Evolutionary conservation across 1,140 invertebrate species (phyloP).

Genomic region (Rhyzopertha dominica): DNA sequence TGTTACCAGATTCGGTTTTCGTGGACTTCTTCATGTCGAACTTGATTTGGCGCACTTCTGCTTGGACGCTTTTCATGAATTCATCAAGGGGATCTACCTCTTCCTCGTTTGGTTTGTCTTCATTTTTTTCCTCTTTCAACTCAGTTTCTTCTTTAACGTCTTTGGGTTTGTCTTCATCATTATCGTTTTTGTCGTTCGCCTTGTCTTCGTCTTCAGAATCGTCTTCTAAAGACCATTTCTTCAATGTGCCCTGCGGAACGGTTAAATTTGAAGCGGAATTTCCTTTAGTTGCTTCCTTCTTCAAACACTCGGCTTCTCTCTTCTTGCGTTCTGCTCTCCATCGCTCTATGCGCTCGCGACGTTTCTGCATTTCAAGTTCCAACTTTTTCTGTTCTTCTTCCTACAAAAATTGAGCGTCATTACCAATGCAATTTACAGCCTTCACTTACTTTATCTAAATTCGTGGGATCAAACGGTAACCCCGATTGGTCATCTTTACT

Average conservation of each 20-base stretch:
- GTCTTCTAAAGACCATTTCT: slow-evolving; percentile 91
- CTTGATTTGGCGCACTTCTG: slow-evolving; percentile 88
- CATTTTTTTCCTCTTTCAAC: slow-evolving; percentile 46
- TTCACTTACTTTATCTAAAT: slow-evolving; percentile 70
- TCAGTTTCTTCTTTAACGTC: slow-evolving; percentile 52
- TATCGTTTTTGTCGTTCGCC: slow-evolving; percentile 46
- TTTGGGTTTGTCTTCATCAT: slow-evolving; percentile 52
- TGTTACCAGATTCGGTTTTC: slow-evolving; percentile 44
- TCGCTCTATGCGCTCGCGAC: slow-evolving; percentile 87
- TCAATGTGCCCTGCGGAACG: slow-evolving; percentile 51
- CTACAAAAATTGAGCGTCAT: too few relatives aligned
- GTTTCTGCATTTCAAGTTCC: slow-evolving; percentile 94
- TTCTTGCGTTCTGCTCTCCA: slow-evolving; percentile 87
- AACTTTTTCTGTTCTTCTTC: slow-evolving; percentile 84
- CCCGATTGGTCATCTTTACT: slow-evolving; percentile 55
- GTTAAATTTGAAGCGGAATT: slow-evolving; percentile 51
- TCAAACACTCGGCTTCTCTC: slow-evolving; percentile 72
- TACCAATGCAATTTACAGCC: too few relatives aligned
- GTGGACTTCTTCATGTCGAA: slow-evolving; percentile 53
- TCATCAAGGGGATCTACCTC: slow-evolving; percentile 42
- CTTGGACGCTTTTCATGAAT: slow-evolving; percentile 56
- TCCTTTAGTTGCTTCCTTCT: slow-evolving; percentile 64
- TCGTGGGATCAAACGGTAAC: slow-evolving; percentile 60
- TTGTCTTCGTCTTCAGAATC: slow-evolving; percentile 72
- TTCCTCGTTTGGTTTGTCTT: slow-evolving; percentile 46